Percentiles rank a stretch among this genome's conserved stretches.
These are phyloP conservation scores for Heliopora coerulea DNA, from an alignment of 92 coral and sea anemone genomes.

Conservation along the genomic window DNA sequence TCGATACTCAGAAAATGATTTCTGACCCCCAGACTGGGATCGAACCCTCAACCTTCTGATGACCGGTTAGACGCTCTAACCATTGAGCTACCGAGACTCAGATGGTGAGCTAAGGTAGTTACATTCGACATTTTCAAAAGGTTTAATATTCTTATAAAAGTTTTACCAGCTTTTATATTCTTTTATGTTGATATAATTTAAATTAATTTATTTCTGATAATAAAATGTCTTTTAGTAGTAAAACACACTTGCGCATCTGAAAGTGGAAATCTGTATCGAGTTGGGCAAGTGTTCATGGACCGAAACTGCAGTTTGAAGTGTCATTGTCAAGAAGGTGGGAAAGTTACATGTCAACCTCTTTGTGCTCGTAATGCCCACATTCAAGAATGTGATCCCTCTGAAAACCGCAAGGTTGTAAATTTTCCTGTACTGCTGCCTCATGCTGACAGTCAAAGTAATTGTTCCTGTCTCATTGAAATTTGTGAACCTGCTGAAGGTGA, in stretches of 20 bases:
- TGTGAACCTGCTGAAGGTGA: constrained; percentile 5
- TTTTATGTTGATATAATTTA: no score
- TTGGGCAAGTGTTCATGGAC: constrained; percentile 23
- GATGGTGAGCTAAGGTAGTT: no score
- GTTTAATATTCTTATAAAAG: no score
- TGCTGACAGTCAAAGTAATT: constrained; percentile 7
- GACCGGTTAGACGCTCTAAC: no score
- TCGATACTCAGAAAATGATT: no score
- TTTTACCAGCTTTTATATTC: no score
- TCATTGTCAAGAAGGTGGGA: constrained; percentile 16
- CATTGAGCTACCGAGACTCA: no score
- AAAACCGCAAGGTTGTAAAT: not conserved
- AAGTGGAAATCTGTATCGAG: not conserved
- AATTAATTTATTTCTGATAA: no score
- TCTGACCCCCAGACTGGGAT: no score
- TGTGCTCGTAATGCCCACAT: not conserved
- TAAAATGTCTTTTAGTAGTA: no score
- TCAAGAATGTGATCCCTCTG: constrained; percentile 1
- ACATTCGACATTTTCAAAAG: no score
- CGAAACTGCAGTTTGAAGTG: constrained; percentile 13
- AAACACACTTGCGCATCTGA: not conserved
- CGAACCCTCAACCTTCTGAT: no score
- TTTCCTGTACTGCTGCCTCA: constrained; percentile 10
- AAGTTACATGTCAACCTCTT: constrained; percentile 4
- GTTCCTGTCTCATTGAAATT: constrained; percentile 6